A percentile compares a stretch with the other conserved stretches of the same genome.
Evolutionary conservation across 2,113 vertebrate genomes (phyloP).

Genomic region (Aldabrachelys gigantea): DNA sequence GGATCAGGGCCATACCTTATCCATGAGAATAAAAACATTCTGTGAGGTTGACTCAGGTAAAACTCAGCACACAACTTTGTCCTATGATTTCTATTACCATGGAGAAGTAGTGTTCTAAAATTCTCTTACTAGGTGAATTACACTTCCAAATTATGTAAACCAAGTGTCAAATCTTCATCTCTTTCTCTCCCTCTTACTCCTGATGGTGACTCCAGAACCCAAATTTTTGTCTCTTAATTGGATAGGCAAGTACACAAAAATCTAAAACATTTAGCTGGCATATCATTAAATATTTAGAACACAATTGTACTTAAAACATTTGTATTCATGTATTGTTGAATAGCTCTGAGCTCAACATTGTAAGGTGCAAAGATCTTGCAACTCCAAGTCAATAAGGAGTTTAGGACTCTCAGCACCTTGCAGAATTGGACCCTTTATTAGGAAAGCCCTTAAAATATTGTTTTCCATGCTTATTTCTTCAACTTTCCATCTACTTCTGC

Average conservation of each 20-base stretch:
- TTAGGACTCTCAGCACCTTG: not conserved
- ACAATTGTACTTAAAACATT: not conserved
- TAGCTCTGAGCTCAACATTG: not conserved
- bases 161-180: not conserved
- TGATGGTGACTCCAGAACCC: not conserved
- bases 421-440: not conserved
- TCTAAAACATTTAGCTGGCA: not conserved
- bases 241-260: not conserved
- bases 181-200: not conserved
- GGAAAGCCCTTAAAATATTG: fast-evolving
- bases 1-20: not conserved
- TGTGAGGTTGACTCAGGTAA: not conserved
- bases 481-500: not conserved
- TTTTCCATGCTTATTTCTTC: not conserved
- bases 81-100: not conserved
- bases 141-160: not conserved
- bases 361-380: not conserved
- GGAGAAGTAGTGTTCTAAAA: not conserved
- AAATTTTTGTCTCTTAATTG: not conserved
- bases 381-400: not conserved
- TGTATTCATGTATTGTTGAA: not conserved
- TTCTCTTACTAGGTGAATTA: not conserved
- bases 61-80: not conserved
- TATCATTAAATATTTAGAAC: not conserved
- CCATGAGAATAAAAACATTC: not conserved